A percentile compares a stretch with the other conserved stretches of the same genome.
Conservation (phyloP, 2,113 vertebrate genomes). For the Patagioenas fasciata region DNA sequence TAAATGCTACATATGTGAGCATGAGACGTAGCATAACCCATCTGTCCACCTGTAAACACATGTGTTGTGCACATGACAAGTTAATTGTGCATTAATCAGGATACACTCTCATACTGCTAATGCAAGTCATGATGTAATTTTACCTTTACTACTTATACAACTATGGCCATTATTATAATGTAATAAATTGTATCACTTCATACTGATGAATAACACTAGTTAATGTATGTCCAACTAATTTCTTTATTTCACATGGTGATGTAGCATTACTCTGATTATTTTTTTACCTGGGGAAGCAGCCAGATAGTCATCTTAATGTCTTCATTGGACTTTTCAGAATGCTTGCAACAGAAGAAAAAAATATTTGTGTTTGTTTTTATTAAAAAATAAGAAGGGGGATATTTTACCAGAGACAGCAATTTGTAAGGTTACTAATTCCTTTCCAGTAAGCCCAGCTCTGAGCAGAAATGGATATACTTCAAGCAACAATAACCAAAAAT, state of each 20-base stretch:
- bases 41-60: conserved; percentile 53
- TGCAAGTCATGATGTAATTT: conserved; percentile 66
- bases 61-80: conserved; percentile 32
- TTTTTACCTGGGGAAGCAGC: not conserved
- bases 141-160: conserved; percentile 52
- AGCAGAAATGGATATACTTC: not conserved
- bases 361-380: not conserved
- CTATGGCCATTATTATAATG: conserved; percentile 35
- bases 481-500: not conserved
- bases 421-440: not conserved
- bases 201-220: conserved; percentile 41
- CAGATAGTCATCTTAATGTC: not conserved
- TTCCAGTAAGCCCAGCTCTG: not conserved
- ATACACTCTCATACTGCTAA: conserved; percentile 60
- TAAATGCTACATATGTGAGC: conserved; percentile 20
- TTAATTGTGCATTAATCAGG: conserved; percentile 72
- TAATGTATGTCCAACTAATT: conserved; percentile 22
- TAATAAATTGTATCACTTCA: conserved; percentile 57
- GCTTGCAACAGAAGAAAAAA: not conserved
- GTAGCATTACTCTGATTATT: not conserved
- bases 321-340: not conserved
- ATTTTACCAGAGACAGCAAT: not conserved
- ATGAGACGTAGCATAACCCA: conserved; percentile 9
- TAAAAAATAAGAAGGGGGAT: not conserved
- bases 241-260: conserved; percentile 36